A percentile compares a stretch with the other conserved stretches of the same genome.
Conservation (phyloP, 2,888 invertebrate genomes). For the Galeopsomyia nigrocyanea region DNA sequence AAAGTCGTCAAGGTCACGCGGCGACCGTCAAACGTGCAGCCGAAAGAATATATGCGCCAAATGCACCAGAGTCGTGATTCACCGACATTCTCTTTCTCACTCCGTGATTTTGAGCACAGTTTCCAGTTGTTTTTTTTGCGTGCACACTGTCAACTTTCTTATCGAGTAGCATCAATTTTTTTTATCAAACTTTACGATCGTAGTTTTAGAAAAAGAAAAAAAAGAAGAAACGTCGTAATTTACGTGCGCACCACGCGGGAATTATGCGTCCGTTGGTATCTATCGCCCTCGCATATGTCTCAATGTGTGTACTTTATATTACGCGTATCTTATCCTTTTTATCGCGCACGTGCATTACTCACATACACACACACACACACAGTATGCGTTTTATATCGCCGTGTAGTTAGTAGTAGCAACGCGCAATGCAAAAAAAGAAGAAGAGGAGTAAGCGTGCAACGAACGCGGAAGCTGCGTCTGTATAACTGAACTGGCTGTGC, state of each 20-base stretch:
- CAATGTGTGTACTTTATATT: constrained; percentile 27
- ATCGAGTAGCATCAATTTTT: neutral
- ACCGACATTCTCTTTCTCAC: too few species aligned
- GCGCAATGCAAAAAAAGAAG: constrained; percentile 31
- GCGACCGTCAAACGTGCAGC: too few species aligned
- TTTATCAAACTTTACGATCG: neutral
- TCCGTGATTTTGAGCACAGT: too few species aligned
- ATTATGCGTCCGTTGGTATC: constrained; percentile 8
- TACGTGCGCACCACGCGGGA: constrained; percentile 17
- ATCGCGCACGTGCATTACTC: constrained; percentile 14
- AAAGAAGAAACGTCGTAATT: constrained; percentile 1
- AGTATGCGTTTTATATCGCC: neutral
- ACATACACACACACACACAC: neutral
- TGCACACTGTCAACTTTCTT: neutral
- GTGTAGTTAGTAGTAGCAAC: constrained; percentile 2
- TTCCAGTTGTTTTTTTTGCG: neutral
- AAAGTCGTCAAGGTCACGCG: too few species aligned
- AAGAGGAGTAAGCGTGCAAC: constrained; percentile 2
- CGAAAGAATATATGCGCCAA: too few species aligned
- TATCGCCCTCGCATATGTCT: constrained; percentile 26
- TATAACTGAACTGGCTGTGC: constrained; percentile 34
- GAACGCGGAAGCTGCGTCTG: constrained; percentile 32
- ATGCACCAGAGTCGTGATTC: too few species aligned
- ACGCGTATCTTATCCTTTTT: constrained; percentile 40
- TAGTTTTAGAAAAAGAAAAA: neutral